Evolutionary conservation across 1,140 invertebrate genomes (phyloP).

Genomic region (Brachionus manjavacas): DNA sequence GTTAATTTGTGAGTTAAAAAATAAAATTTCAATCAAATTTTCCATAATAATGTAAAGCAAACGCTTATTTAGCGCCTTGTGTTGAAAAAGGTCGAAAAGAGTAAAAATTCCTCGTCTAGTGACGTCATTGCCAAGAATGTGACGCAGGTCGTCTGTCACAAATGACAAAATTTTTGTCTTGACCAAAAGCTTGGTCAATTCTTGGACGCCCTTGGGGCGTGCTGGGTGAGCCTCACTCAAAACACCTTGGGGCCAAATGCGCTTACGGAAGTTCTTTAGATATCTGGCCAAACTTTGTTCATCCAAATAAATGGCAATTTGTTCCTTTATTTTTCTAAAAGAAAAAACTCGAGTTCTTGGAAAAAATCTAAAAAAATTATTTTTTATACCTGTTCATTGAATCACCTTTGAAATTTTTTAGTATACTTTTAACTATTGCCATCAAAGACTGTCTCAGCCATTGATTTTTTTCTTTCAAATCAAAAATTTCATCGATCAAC

Average conservation of each 20-base stretch:
- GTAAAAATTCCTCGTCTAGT: conserved; percentile 77
- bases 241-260: conserved; percentile 72
- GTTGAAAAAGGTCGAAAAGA: conserved; percentile 80
- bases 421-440: conserved; percentile 70
- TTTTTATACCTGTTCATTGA: conserved; percentile 66
- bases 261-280: conserved; percentile 55
- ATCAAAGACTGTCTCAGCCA: conserved; percentile 78
- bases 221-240: conserved; percentile 62
- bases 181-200: conserved; percentile 74
- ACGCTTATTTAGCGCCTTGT: conserved; percentile 74
- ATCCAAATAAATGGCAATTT: conserved; percentile 76
- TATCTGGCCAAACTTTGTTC: conserved; percentile 72
- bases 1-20: conserved; percentile 50
- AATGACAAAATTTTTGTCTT: conserved; percentile 75
- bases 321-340: conserved; percentile 73
- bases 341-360: neutral
- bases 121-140: conserved; percentile 83
- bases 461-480: conserved; percentile 76
- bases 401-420: conserved; percentile 75
- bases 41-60: conserved; percentile 81
- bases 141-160: conserved; percentile 73
- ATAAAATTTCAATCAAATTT: conserved; percentile 69
- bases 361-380: neutral
- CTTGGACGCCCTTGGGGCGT: conserved; percentile 69
- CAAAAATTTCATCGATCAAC: conserved; percentile 85